Percentiles rank a stretch among this genome's conserved stretches.
phyloP scores from a whole-genome alignment of 2,888 invertebrate genomes.

The Amiota communis region DNA sequence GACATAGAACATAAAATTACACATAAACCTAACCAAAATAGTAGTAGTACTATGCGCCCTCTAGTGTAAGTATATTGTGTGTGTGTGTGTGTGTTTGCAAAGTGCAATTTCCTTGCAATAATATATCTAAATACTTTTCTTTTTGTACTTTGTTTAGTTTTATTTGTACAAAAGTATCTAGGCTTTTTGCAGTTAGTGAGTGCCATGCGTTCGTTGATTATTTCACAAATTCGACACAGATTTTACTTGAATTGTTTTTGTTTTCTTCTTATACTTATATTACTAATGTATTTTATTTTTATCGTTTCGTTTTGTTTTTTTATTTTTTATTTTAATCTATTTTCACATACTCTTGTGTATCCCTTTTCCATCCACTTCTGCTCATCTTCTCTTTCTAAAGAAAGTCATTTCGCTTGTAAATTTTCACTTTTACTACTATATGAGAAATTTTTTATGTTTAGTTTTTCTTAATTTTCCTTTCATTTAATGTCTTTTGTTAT shows the following conservation, averaged over 20 bases:
- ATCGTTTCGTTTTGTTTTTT: slow-evolving; percentile 36
- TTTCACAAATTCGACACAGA: slow-evolving; percentile 68
- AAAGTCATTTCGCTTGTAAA: not conserved
- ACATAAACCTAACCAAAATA: too few species aligned
- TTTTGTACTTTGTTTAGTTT: not conserved
- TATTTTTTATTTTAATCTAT: slow-evolving; percentile 4
- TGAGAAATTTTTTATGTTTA: not conserved
- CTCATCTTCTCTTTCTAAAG: not conserved
- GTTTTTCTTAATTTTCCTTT: not conserved
- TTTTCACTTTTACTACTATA: slow-evolving; percentile 27
- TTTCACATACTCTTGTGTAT: not conserved
- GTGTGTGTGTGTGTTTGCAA: not conserved
- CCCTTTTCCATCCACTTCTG: too few species aligned
- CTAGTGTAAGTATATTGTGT: too few species aligned
- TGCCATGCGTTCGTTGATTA: slow-evolving; percentile 48
- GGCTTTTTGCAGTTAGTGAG: slow-evolving; percentile 30
- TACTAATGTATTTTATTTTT: slow-evolving; percentile 53
- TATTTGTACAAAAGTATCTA: not conserved
- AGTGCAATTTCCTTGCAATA: slow-evolving; percentile 10
- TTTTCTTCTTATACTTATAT: slow-evolving; percentile 35
- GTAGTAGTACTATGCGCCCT: too few species aligned
- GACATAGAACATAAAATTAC: too few species aligned
- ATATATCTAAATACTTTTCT: slow-evolving; percentile 2
- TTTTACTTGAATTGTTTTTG: slow-evolving; percentile 61
- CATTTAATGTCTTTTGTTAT: not conserved